These are phyloP conservation scores for Parnassius orleans DNA, from an alignment of 2,888 invertebrate species.

Conservation along the genomic window DNA sequence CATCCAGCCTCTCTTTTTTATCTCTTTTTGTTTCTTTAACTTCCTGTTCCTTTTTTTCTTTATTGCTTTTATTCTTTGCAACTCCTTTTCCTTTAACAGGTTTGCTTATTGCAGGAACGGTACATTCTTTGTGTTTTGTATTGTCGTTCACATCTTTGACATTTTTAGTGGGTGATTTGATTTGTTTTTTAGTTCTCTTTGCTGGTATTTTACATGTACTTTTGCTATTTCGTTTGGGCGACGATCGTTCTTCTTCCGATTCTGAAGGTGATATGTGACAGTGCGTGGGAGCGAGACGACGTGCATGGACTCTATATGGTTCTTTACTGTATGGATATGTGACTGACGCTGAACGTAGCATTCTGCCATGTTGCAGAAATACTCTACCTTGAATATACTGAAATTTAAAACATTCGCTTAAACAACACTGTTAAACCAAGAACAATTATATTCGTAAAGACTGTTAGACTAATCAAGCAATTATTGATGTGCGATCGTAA, in stretches of 20 bases:
- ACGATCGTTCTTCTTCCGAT: constrained; percentile 61
- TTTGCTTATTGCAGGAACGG: constrained; percentile 42
- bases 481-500: too few species aligned
- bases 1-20: constrained; percentile 45
- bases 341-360: constrained; percentile 84
- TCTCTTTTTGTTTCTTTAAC: constrained; percentile 49
- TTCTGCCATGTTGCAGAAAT: constrained; percentile 86
- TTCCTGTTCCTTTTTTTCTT: constrained; percentile 35
- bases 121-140: constrained; percentile 58
- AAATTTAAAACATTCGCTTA: constrained; percentile 38
- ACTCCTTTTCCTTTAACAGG: constrained; percentile 38
- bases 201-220: constrained; percentile 51
- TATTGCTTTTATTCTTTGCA: constrained; percentile 44
- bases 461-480: too few species aligned
- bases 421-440: too few species aligned
- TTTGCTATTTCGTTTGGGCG: constrained; percentile 56
- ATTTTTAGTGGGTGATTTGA: constrained; percentile 68
- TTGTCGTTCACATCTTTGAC: constrained; percentile 69
- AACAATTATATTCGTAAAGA: background rate
- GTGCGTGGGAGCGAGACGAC: constrained; percentile 60
- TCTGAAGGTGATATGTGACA: constrained; percentile 55
- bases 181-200: constrained; percentile 61
- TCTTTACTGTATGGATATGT: constrained; percentile 73
- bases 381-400: constrained; percentile 89
- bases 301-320: constrained; percentile 66